Percentiles rank a stretch among this genome's conserved stretches.
phyloP scores from a whole-genome alignment of 2,113 vertebrate genomes.

The Podarcis raffonei region DNA sequence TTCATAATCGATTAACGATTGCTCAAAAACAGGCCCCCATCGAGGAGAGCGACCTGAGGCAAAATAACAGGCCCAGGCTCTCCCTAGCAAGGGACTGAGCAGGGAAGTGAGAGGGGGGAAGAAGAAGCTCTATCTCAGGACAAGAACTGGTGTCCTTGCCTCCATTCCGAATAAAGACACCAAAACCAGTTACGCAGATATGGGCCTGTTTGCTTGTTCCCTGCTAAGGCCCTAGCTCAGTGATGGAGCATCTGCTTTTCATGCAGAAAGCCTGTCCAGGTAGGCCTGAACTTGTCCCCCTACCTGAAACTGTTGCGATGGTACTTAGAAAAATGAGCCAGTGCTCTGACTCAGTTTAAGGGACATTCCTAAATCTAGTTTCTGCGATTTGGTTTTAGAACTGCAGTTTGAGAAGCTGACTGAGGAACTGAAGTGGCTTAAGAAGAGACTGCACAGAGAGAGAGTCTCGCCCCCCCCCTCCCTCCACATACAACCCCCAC shows the following conservation, averaged over 20 bases:
- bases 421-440: neutral
- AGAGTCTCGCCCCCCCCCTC: too few species aligned
- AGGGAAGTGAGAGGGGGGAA: neutral
- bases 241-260: too few species aligned
- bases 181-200: neutral
- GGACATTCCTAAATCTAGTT: too few species aligned
- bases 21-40: neutral
- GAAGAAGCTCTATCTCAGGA: too few species aligned
- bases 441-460: neutral
- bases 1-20: constrained; percentile 7
- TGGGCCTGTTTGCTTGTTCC: neutral
- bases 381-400: neutral
- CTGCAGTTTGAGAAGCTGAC: too few species aligned
- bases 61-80: neutral
- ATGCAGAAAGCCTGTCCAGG: too few species aligned
- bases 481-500: too few species aligned
- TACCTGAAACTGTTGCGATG: too few species aligned
- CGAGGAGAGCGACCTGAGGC: neutral
- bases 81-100: neutral
- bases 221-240: neutral
- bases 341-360: too few species aligned
- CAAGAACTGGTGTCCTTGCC: neutral
- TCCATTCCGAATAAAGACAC: too few species aligned
- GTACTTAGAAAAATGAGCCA: too few species aligned
- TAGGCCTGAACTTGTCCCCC: too few species aligned